phyloP scores from a whole-genome alignment of 2,113 vertebrate genomes.

The Actenoides lindsayi region DNA sequence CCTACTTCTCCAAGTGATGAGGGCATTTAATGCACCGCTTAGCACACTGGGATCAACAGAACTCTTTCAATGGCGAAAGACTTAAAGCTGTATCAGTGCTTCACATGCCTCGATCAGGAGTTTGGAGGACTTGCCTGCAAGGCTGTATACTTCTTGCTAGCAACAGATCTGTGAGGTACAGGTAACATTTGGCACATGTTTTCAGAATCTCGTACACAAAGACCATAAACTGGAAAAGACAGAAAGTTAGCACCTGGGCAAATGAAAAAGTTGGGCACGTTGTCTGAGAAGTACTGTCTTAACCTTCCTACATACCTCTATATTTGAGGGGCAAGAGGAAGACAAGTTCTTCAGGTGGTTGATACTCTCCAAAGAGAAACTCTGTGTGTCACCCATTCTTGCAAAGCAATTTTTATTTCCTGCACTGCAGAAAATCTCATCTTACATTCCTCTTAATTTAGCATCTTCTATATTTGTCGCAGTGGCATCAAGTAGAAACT shows the following conservation, averaged over 20 bases:
- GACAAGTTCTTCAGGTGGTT: neutral
- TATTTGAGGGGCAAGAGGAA: neutral
- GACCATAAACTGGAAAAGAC: neutral
- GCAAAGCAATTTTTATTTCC: neutral
- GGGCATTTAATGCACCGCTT: neutral
- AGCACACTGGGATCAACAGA: neutral
- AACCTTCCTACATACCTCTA: neutral
- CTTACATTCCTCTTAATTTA: neutral
- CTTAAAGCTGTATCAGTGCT: neutral
- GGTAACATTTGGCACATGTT: neutral
- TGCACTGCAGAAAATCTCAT: neutral
- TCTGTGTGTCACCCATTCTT: neutral
- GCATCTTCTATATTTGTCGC: neutral
- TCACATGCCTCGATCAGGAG: fast-evolving
- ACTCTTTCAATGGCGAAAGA: neutral
- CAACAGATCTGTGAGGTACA: neutral
- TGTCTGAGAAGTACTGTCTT: neutral
- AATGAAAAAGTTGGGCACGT: neutral
- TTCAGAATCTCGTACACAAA: neutral
- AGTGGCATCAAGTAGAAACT: neutral
- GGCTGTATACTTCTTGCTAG: neutral
- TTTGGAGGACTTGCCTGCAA: neutral
- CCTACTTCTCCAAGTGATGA: neutral
- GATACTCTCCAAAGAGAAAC: neutral
- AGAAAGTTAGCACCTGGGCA: neutral